phyloP scores from a whole-genome alignment of 35 echinoderm and acorn worm species.

The Amphiura filiformis region DNA sequence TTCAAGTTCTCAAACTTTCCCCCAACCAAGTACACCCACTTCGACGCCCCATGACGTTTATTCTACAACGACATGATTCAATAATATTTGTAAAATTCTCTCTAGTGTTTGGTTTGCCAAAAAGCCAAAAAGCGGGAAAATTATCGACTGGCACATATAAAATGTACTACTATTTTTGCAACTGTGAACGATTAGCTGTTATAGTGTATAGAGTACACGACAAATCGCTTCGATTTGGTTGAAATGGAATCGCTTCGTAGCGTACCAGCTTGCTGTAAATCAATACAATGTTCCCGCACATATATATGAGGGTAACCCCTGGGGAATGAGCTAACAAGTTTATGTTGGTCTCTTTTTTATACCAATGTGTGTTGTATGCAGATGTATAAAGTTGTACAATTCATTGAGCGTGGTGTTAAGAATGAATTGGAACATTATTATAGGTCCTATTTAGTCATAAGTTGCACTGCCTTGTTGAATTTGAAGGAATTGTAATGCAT shows the following conservation, averaged over 20 bases:
- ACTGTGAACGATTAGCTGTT: neutral
- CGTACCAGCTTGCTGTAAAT: neutral
- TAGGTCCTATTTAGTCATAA: too few species aligned
- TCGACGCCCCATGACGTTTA: neutral
- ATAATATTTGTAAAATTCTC: slow-evolving; percentile 4
- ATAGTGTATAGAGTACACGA: neutral
- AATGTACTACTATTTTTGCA: neutral
- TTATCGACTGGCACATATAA: neutral
- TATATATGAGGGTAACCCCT: neutral
- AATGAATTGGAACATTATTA: too few species aligned
- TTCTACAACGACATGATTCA: neutral
- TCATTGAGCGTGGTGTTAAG: too few species aligned
- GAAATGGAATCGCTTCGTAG: neutral
- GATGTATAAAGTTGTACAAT: too few species aligned
- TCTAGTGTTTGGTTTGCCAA: neutral
- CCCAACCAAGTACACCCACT: slow-evolving; percentile 6
- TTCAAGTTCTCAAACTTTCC: too few species aligned
- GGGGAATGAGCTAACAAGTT: neutral
- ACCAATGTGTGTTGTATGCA: too few species aligned
- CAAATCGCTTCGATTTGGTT: neutral
- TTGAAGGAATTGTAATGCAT: too few species aligned
- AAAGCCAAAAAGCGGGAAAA: neutral
- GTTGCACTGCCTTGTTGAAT: too few species aligned
- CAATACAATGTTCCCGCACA: neutral
- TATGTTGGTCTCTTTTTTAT: neutral